phyloP scores from a whole-genome alignment of 2,797 vertebrate genomes.

The Lagocephalus sceleratus region DNA sequence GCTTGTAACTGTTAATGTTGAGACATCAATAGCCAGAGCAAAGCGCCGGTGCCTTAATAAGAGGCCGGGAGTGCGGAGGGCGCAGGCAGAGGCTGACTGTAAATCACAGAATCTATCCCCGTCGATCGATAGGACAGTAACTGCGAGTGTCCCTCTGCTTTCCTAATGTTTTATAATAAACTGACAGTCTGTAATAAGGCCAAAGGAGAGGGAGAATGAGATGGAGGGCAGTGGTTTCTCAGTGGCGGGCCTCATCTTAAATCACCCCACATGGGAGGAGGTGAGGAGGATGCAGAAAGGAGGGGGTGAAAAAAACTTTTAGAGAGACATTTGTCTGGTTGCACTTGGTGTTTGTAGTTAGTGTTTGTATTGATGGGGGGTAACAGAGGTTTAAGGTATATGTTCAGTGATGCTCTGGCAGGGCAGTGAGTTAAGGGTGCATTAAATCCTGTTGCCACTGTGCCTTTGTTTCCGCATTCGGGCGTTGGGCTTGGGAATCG shows the following conservation, averaged over 20 bases:
- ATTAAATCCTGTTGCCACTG: slow-evolving; percentile 42
- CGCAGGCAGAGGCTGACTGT: slow-evolving; percentile 76
- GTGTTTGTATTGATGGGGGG: slow-evolving; percentile 44
- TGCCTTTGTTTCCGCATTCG: slow-evolving; percentile 26
- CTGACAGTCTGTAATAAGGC: slow-evolving; percentile 84
- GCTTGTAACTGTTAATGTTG: slow-evolving; percentile 99
- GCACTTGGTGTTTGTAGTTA: slow-evolving; percentile 32
- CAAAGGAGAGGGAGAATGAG: slow-evolving; percentile 65
- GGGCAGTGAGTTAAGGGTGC: slow-evolving; percentile 49
- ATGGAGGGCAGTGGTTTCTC: slow-evolving; percentile 56
- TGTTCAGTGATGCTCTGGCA: slow-evolving; percentile 38
- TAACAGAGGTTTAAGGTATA: slow-evolving; percentile 34
- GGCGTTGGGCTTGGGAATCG: neutral
- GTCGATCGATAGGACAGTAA: slow-evolving; percentile 87
- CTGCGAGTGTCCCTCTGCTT: slow-evolving; percentile 88
- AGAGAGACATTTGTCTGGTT: neutral
- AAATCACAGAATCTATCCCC: slow-evolving; percentile 91
- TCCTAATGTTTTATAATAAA: slow-evolving; percentile 88
- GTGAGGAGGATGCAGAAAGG: slow-evolving; percentile 29
- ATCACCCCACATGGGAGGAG: slow-evolving; percentile 64
- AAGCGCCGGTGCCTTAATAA: slow-evolving; percentile 93
- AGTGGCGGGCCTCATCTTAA: slow-evolving; percentile 61
- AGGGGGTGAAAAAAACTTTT: slow-evolving; percentile 22
- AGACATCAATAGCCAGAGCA: slow-evolving; percentile 99
- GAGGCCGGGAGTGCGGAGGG: slow-evolving; percentile 87